Base-by-base conservation (phyloP, 2,888 invertebrate genomes). In the Pinctada fucata region DNA sequence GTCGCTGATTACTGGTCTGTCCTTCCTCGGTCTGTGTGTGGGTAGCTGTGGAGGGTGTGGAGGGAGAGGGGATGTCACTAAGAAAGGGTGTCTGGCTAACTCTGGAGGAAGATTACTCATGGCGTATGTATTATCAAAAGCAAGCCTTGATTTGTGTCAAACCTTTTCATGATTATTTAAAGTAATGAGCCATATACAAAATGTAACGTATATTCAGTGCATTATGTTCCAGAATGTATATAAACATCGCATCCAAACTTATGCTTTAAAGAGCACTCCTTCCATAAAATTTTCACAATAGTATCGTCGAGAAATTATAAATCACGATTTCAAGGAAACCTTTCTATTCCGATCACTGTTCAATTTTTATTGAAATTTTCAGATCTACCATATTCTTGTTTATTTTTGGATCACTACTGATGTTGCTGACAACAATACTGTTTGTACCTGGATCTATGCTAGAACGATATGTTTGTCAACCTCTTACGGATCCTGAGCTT, bases 31-130 rank as follows among this genome's bases (percentile, higher is more conserved):
- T 0, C 8, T 88, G 51, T 0, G 82, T 1, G 78, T 83, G 5
- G 89, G 88, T 2, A 49, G 82, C 31, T 64, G 75, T 48, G 83
- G 80, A 3, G 78, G 81, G 31, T 74, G 81, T 63, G 70, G 81
- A 47, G 72, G 76, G 3, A 47, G 72, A 0, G 79, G 72, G 13
- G 78, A 78, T 3, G 86, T 88, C 0, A 79, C 83, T 4, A 79
- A 87, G 47, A 80, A 88, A 66, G 81, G 87, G 0, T 80, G 84
- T 66, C 48, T 84, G 51, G 82, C 88, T 45, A 87, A 88, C 76
- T 83, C 83, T 73, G 89, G 86, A 3, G 89, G 89, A 3, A 72
- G 80, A 10, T 69, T 86, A 47, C 83, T 89, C 3, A 88, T 89
- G 78, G 82, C 85, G 89, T 89, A 80, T 81, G 86, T 81, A 48